Percentiles rank a stretch among this genome's conserved stretches.
Conservation (phyloP, 2,797 vertebrate species). For the Uromys caudimaculatus region DNA sequence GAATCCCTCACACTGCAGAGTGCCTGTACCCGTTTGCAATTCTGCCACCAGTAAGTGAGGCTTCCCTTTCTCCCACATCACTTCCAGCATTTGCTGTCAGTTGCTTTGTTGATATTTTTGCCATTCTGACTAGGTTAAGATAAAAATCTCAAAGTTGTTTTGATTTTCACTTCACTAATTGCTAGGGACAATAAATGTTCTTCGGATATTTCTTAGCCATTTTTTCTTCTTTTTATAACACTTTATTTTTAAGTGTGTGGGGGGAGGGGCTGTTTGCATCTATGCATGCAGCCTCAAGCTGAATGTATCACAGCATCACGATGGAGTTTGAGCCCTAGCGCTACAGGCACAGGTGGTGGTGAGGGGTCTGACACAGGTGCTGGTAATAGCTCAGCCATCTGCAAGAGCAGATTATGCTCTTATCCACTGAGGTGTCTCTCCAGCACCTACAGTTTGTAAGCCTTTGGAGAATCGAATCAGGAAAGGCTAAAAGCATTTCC, state of each 20-base stretch:
- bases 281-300: neutral
- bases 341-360: neutral
- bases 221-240: neutral
- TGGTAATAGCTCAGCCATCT: neutral
- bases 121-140: neutral
- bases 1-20: neutral
- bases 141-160: neutral
- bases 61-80: neutral
- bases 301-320: neutral
- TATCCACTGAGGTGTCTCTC: neutral
- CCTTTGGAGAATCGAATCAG: neutral
- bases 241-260: neutral
- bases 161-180: neutral
- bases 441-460: neutral
- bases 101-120: neutral
- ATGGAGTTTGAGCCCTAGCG: too few species aligned
- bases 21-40: neutral
- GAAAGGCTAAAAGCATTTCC: neutral
- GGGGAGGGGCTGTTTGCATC: neutral
- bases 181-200: neutral
- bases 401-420: neutral
- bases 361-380: too few species aligned
- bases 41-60: neutral
- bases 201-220: neutral
- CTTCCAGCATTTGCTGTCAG: neutral